These are phyloP conservation scores for Anolis sagrei DNA, from an alignment of 2,113 vertebrate genomes.

Conservation along the genomic window DNA sequence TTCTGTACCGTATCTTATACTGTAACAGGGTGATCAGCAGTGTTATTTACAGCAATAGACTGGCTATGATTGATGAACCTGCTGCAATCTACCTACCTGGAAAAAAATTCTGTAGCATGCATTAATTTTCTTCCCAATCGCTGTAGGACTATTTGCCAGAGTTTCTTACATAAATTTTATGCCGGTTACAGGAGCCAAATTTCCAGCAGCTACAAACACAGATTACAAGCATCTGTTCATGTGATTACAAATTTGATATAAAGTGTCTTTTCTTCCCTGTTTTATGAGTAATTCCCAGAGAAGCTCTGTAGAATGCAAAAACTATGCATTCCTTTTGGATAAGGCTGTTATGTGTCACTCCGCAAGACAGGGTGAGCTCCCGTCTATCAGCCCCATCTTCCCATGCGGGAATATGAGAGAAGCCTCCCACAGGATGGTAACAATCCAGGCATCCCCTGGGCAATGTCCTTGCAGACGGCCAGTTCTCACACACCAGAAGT, in stretches of 20 bases:
- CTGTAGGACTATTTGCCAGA: slow-evolving; percentile 24
- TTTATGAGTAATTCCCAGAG: slow-evolving; percentile 15
- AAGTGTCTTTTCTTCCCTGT: slow-evolving; percentile 10
- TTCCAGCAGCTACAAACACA: slow-evolving; percentile 28
- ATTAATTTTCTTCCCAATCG: slow-evolving; percentile 34
- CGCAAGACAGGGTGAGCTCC: too few relatives aligned
- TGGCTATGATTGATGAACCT: slow-evolving; percentile 20
- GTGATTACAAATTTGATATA: slow-evolving; percentile 35
- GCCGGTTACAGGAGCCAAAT: slow-evolving; percentile 32
- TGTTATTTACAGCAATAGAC: slow-evolving; percentile 4
- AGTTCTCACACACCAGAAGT: too few relatives aligned
- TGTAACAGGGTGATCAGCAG: background rate
- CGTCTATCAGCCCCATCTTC: too few relatives aligned
- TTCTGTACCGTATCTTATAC: background rate
- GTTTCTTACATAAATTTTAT: slow-evolving; percentile 44
- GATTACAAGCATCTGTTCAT: slow-evolving; percentile 42
- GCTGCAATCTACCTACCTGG: slow-evolving; percentile 16
- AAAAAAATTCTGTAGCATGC: slow-evolving; percentile 20
- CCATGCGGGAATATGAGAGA: too few relatives aligned
- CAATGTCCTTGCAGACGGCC: too few relatives aligned
- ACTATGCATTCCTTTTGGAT: background rate
- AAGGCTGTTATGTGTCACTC: slow-evolving; percentile 11
- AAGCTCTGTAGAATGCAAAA: slow-evolving; percentile 5
- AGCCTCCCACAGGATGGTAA: too few relatives aligned
- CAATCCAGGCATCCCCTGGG: too few relatives aligned